Base-by-base conservation (phyloP, 1,140 invertebrate genomes). In the Notospermus geniculatus region DNA sequence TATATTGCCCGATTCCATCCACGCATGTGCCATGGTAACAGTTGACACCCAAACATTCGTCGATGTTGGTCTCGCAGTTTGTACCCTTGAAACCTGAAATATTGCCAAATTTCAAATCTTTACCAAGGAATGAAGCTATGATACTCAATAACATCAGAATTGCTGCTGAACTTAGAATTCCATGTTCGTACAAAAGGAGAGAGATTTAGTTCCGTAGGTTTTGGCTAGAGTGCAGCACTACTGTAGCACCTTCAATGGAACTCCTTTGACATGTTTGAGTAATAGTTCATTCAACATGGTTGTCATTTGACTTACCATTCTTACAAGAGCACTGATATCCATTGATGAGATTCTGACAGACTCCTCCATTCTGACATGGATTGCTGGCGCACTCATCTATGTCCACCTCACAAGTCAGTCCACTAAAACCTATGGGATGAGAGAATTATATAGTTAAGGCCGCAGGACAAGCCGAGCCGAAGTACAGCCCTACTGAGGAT, bases 341-440 rank as follows among this genome's bases (percentile, higher is more conserved):
- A 54, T 70, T 65, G n/a, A 65, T 54, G n/a, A 25, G 25, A 82
- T 98, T 95, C 0, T 93, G 94, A 81, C 96, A 78, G 1, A 92
- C 91, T 0, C 93, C 91, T 15, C 90, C 91, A 19, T 98, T 82
- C 1, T 95, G 80, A 80, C 96, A 99, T 0, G 93, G 94, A 75
- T 91, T 89, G 75, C 96, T 94, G 11, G 89, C 88, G 80, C 96
- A 99, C 73, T 72, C 71, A 60, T 76, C 67, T 45, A 71, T 70
- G 32, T 73, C 59, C 22, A 86, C 86, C 77, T 97, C 93, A 82
- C 96, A 99, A 63, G 87, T 83, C 27, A 86, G 80, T 27, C 95
- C 95, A 27, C 87, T 87, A 75, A 89, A 97, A 1, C 95, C 95
- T 58, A n/a, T n/a, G n/a, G n/a, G n/a, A n/a, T n/a, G n/a, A n/a